A percentile compares a stretch with the other conserved stretches of the same genome.
phyloP scores from a whole-genome alignment of 2,888 invertebrate species.

The Malacosoma neustria region DNA sequence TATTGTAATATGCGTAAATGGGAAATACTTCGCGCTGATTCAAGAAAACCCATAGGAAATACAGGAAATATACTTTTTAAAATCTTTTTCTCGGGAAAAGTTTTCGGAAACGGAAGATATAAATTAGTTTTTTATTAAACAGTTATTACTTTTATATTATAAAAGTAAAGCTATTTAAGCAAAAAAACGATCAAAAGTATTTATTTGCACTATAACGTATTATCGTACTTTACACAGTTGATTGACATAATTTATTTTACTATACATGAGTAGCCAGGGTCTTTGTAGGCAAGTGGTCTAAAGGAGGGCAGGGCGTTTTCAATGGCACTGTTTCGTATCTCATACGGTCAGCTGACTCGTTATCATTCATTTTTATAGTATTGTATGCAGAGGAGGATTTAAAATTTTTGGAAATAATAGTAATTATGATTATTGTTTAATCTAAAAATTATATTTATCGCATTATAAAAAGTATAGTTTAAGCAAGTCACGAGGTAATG shows the following conservation, averaged over 20 bases:
- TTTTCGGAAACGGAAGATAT: too few relatives aligned
- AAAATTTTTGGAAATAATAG: background rate
- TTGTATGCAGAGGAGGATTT: too few relatives aligned
- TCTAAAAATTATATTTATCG: slow-evolving; percentile 14
- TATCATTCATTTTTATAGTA: slow-evolving; percentile 31
- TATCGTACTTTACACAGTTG: slow-evolving; percentile 23
- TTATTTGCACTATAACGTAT: slow-evolving; percentile 11
- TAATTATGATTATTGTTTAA: background rate
- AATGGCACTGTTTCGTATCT: slow-evolving; percentile 47
- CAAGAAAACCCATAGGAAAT: too few relatives aligned
- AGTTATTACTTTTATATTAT: too few relatives aligned
- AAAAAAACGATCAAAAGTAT: slow-evolving; percentile 29
- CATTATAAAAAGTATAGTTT: slow-evolving; percentile 27
- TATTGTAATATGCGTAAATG: too few relatives aligned
- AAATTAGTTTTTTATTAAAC: too few relatives aligned
- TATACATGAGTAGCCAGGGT: slow-evolving; percentile 44
- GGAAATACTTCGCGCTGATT: too few relatives aligned
- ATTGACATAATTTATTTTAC: slow-evolving; percentile 50
- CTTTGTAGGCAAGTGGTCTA: slow-evolving; percentile 21
- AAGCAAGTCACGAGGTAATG: slow-evolving; percentile 69
- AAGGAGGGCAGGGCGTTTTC: slow-evolving; percentile 57
- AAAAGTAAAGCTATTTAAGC: too few relatives aligned
- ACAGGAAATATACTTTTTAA: too few relatives aligned
- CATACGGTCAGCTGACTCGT: slow-evolving; percentile 41
- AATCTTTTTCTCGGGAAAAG: too few relatives aligned